Base-by-base conservation (phyloP, 2,888 invertebrate species). In the Hydropsyche betteni region DNA sequence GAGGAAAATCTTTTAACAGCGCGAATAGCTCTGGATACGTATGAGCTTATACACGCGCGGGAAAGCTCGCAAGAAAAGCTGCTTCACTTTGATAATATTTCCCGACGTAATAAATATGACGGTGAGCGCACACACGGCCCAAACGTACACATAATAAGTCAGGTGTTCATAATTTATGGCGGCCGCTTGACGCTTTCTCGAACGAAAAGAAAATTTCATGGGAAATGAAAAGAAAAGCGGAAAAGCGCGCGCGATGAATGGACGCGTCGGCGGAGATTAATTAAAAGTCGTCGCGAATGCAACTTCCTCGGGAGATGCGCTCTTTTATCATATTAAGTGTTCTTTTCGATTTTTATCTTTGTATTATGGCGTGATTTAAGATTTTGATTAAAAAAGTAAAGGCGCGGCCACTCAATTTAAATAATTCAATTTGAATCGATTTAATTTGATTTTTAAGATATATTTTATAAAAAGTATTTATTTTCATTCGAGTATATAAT, bases 1-100 rank as follows among this genome's bases (percentile, higher is more conserved):
- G 75, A 76, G 72, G 76, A 75, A 78, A 75, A 78, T 76, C 76
- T 76, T 76, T 76, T 76, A 76, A 78, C 78, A 70, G 68, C 71
- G 69, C 72, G 74, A 68, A 72, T 58, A 58, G 58, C 38, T 24
- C 24, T 72, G n/a, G 64, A 34, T 36, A 33, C 36, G 64, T 36
- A 64, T 12, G 34, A 33, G 16, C 69, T 12, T 33, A 44, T 44
- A 44, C 44, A 4, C 64, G 33, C n/a, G 58, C 64, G 34, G 51
- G 70, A 34, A 36, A 36, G 33, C 33, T 7, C 70, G 52, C 70
- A 52, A 36, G 70, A 52, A 72, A 72, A 72, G 72, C 58, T 72
- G 61, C 58, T 72, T 72, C 72, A 44, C 72, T 58, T 72, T 72
- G 55, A 72, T 72, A 72, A 72, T 64, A 64, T 36, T 61, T 72